phyloP scores from a whole-genome alignment of 2,888 invertebrate genomes.

The Sminthurides aquaticus region DNA sequence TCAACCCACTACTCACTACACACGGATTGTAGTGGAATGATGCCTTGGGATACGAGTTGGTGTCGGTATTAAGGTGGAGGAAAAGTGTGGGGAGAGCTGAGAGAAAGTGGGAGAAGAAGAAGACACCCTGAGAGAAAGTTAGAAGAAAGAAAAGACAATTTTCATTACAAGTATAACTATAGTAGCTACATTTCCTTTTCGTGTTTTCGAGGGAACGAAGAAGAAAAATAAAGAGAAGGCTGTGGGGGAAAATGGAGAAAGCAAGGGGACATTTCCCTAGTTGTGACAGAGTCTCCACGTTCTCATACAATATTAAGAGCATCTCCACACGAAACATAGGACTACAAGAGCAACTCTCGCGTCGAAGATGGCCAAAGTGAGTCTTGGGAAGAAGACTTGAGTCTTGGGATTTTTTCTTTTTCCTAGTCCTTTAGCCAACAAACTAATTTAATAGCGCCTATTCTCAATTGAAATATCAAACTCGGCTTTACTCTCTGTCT shows the following conservation, averaged over 20 bases:
- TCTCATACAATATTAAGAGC: not conserved
- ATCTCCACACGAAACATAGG: not conserved
- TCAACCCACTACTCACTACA: no score
- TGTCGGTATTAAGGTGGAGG: no score
- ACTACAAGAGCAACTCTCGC: no score
- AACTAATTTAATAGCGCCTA: not conserved
- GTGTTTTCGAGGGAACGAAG: no score
- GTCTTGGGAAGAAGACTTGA: constrained; percentile 1
- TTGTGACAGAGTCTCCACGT: not conserved
- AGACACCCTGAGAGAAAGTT: not conserved
- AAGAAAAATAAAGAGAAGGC: not conserved
- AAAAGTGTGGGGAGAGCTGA: not conserved
- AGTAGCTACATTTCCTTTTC: no score
- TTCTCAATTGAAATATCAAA: not conserved
- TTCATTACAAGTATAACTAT: not conserved
- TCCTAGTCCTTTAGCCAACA: not conserved
- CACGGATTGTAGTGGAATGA: not conserved
- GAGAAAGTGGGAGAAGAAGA: not conserved
- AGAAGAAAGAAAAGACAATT: not conserved
- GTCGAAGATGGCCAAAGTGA: no score
- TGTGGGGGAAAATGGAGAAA: no score
- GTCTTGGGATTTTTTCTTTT: not conserved
- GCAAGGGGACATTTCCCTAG: no score
- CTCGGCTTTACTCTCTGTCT: not conserved
- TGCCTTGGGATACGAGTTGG: not conserved